Base-by-base conservation (phyloP, 1,140 invertebrate species). In the Zaprionus inermis region DNA sequence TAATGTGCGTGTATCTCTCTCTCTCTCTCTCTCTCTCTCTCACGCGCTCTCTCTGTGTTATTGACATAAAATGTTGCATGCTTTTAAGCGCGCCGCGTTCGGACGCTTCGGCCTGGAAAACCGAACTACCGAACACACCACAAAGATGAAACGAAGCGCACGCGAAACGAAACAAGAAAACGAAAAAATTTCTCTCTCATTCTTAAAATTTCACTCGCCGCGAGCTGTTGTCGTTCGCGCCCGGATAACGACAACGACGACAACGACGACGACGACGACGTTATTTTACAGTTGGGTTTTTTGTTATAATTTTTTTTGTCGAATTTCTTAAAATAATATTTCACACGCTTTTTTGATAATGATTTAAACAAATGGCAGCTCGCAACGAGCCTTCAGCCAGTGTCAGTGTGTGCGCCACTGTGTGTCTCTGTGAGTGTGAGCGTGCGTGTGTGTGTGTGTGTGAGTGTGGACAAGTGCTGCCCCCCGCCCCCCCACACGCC, bases 141-240 rank as follows among this genome's bases (percentile, higher is more conserved):
- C 22, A 59, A 55, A 41, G 49, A 68, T 67, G 64, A 68, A 72
- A 68, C 70, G 70, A 72, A 72, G 70, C 64, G 28, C 46, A 54
- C 30, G 38, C 38, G 70, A 72, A 72, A 60, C 71, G 71, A 73
- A 69, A 73, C 71, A 73, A 73, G 71, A 73, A 73, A 69, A 69
- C 66, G 65, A 69, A 73, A 60, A 69, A 60, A 61, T 73, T 69
- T 73, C 71, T 73, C 71, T 73, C 71, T 73, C 71, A 73, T 73
- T 73, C 71, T 73, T 73, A 49, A 73, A 73, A 73, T 73, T 73
- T 73, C 71, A 69, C 71, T 73, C 71, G 71, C 71, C 71, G 71
- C 71, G 71, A 73, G 71, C 65, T 73, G 71, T 73, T 69, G 71
- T 73, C 71, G 65, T 73, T 61, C 71, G 71, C 71, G 71, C 71